Evolutionary conservation across 1,140 invertebrate genomes (phyloP).

Genomic region (Trialeurodes vaporariorum): DNA sequence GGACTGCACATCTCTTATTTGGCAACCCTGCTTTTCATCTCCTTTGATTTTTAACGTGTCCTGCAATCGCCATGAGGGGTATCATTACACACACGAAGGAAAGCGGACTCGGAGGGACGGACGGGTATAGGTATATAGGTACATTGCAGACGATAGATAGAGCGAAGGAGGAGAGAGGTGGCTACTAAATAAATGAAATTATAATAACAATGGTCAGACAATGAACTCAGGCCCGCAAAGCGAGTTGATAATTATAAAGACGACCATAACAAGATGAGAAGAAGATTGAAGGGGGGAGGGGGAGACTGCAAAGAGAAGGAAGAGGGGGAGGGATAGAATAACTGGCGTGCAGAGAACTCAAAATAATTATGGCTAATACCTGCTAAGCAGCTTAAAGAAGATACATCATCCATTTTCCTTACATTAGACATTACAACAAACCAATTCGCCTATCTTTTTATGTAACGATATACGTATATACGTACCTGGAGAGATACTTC

Average conservation of each 20-base stretch:
- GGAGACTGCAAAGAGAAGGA: neutral
- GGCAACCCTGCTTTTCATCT: neutral
- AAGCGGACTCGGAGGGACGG: neutral
- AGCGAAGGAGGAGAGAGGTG: too few relatives aligned
- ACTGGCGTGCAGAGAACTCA: neutral
- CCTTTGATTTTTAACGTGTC: neutral
- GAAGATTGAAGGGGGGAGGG: too few relatives aligned
- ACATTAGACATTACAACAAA: neutral
- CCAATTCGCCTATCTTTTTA: neutral
- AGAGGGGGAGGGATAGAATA: neutral
- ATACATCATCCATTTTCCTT: neutral
- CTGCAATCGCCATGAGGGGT: neutral
- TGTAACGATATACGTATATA: neutral
- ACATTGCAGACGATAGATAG: too few relatives aligned
- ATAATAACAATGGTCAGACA: neutral
- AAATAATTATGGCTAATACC: neutral
- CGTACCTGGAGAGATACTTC: too few relatives aligned
- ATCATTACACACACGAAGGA: neutral
- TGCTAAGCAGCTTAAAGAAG: neutral
- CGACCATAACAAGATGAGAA: too few relatives aligned
- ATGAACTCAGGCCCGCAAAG: neutral
- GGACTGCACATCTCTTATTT: too few relatives aligned
- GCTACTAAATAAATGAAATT: neutral
- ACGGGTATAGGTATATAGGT: too few relatives aligned
- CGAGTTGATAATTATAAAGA: neutral